phyloP scores from a whole-genome alignment of 2,888 invertebrate genomes.

The Balanococcus diminutus region DNA sequence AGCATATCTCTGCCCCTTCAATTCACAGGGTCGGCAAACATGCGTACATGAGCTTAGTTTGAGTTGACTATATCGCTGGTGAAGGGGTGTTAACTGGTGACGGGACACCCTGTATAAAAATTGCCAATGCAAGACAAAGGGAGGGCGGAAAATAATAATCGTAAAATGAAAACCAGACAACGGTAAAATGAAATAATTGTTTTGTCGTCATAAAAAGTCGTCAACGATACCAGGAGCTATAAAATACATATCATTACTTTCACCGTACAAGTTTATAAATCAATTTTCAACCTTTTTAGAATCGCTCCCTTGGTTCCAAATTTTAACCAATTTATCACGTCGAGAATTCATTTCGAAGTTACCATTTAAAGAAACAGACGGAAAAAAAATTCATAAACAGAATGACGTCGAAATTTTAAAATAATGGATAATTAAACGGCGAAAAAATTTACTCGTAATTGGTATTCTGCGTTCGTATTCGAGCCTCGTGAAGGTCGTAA shows the following conservation, averaged over 20 bases:
- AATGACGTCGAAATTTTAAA: not conserved
- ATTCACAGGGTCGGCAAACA: too few relatives aligned
- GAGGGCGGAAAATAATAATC: not conserved
- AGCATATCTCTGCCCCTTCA: too few relatives aligned
- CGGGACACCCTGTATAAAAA: too few relatives aligned
- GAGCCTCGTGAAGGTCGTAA: slow-evolving; percentile 1
- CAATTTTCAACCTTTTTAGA: not conserved
- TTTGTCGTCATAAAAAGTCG: not conserved
- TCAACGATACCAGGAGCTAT: not conserved
- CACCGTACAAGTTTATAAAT: not conserved
- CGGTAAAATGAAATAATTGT: not conserved
- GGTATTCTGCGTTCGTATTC: not conserved
- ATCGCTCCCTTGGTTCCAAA: not conserved
- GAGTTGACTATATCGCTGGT: too few relatives aligned
- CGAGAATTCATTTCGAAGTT: not conserved
- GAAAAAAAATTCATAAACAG: not conserved
- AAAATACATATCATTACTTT: not conserved
- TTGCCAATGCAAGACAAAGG: not conserved
- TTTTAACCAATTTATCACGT: not conserved
- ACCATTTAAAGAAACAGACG: not conserved
- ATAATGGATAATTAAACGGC: not conserved
- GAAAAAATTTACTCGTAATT: not conserved
- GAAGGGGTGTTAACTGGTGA: too few relatives aligned
- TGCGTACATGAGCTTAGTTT: too few relatives aligned
- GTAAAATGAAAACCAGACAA: not conserved